Evolutionary conservation across 2,797 vertebrate species (phyloP), one percentile per base, ranked within the genome.

Genomic region (Micrastur ruficollis): DNA sequence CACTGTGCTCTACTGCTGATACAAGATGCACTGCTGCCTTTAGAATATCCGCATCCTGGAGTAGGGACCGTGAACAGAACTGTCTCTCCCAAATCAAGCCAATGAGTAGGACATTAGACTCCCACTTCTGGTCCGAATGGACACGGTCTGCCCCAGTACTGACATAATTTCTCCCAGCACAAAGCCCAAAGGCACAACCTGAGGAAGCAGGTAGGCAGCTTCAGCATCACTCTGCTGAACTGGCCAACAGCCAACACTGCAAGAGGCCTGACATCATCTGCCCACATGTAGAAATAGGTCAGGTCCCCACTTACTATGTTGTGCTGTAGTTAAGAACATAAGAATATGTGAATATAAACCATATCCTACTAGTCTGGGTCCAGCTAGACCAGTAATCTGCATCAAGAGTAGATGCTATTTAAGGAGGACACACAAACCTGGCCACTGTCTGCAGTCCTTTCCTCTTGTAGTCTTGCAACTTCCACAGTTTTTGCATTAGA

Each of bases 361-460:
- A 19, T 22, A 34, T 14, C 9, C 19, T 68, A 10, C n/a, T 22
- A 42, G 7, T 3, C 1, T 75, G 53, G 0, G 1, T 56, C 17
- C 16, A 27, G 26, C 29, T 52, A 29, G 25, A 44, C 8, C 44
- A 61, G 42, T 40, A 84, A 47, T 12, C 26, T 71, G 6, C 7
- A 53, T 10, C 29, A 78, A 47, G 26, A 91, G 9, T 5, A 68
- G 36, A 42, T 23, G 27, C 2, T 7, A 12, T 47, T 53, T 34
- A 47, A 52, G 31, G 9, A 67, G 10, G 22, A 15, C 11, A 27
- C 29, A 40, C 27, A 71, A 53, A 50, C 9, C 6, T 59, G 18
- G 27, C 8, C 20, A 31, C 27, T 36, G 6, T 19, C 32, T 66
- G 29, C 8, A 34, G 19, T 10, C 3, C 9, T 81, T 47, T 55